phyloP scores from a whole-genome alignment of 64 coral and sea anemone species.

The Anthopleura sola region DNA sequence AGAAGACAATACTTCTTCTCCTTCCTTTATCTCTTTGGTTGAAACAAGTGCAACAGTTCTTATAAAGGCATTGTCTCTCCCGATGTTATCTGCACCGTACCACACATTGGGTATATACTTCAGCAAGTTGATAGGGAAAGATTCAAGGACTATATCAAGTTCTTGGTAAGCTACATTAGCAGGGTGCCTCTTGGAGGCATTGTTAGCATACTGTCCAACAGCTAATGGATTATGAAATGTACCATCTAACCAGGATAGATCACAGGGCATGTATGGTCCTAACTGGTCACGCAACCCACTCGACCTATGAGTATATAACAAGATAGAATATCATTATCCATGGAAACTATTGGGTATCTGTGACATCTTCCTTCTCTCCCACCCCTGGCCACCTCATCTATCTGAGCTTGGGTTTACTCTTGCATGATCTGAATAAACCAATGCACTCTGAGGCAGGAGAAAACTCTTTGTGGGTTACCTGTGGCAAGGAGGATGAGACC shows the following conservation, averaged over 20 bases:
- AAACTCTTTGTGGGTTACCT: background rate
- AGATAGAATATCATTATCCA: background rate
- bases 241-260: constrained; percentile 70
- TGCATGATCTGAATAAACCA: too few species aligned
- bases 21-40: constrained; percentile 58
- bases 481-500: background rate
- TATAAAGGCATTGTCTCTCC: constrained; percentile 54
- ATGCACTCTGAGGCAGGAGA: background rate
- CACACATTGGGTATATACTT: constrained; percentile 92
- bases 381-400: too few species aligned
- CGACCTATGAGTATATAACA: constrained; percentile 44
- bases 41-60: constrained; percentile 84
- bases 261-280: constrained; percentile 75
- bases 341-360: too few species aligned
- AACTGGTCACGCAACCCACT: constrained; percentile 71
- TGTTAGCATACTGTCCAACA: constrained; percentile 93
- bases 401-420: too few species aligned
- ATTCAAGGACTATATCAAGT: constrained; percentile 52
- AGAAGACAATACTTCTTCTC: constrained; percentile 88
- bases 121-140: constrained; percentile 50
- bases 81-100: constrained; percentile 72
- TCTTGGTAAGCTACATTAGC: constrained; percentile 95
- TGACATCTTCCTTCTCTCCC: too few species aligned
- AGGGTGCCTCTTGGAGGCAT: constrained; percentile 47
- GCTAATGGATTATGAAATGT: constrained; percentile 71